phyloP scores from a whole-genome alignment of 1,140 invertebrate species.

The Cyrtorhinus lividipennis region DNA sequence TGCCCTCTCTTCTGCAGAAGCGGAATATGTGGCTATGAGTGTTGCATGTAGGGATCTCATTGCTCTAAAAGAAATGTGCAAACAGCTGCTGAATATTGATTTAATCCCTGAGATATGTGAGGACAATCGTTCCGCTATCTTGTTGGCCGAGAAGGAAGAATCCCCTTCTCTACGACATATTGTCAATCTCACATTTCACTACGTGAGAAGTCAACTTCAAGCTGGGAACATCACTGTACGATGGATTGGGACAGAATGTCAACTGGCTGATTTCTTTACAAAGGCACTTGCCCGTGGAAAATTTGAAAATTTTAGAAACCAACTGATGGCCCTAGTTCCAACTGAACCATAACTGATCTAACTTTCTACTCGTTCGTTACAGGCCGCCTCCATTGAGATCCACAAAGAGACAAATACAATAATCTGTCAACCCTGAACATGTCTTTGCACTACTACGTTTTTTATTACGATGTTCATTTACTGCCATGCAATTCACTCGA shows the following conservation, averaged over 20 bases:
- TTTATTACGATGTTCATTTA: too few relatives aligned
- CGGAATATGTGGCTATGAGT: conserved; percentile 29
- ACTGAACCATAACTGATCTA: too few relatives aligned
- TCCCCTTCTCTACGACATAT: neutral
- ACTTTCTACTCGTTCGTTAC: too few relatives aligned
- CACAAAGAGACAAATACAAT: too few relatives aligned
- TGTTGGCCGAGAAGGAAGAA: neutral
- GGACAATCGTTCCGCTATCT: neutral
- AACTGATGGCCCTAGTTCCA: neutral
- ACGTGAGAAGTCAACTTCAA: neutral
- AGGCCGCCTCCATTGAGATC: too few relatives aligned
- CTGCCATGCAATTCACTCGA: too few relatives aligned
- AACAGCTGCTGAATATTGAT: neutral
- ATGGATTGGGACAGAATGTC: neutral
- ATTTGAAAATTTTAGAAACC: neutral
- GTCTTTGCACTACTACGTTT: too few relatives aligned
- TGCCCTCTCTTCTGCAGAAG: conserved; percentile 28
- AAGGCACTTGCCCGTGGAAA: neutral
- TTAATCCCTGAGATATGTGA: neutral
- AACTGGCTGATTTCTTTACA: neutral
- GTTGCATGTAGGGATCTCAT: conserved; percentile 25
- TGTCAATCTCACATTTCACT: neutral
- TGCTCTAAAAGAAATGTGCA: conserved; percentile 24
- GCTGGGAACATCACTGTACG: neutral
- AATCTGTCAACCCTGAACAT: too few relatives aligned